These are phyloP conservation scores for Drosophila glabriapex DNA, from an alignment of 2,888 invertebrate genomes.

Conservation along the genomic window DNA sequence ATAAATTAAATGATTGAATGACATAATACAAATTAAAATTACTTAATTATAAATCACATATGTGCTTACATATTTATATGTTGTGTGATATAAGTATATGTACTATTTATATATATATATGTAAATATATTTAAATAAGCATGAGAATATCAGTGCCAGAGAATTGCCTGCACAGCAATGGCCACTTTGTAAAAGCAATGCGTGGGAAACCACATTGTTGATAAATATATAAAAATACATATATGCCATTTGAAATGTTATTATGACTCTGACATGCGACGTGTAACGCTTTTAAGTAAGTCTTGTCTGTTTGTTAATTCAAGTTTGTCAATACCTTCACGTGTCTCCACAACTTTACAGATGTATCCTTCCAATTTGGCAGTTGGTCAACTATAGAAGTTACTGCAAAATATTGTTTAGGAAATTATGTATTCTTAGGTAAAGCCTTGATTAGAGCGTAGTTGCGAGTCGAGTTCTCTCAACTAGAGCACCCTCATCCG, in stretches of 20 bases:
- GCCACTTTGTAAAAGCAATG: slow-evolving; percentile 24
- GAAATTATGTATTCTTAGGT: not conserved
- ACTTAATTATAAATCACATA: slow-evolving; percentile 33
- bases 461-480: too few relatives aligned
- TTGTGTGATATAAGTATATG: not conserved
- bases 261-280: not conserved
- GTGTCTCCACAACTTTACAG: not conserved
- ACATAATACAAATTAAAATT: slow-evolving; percentile 51
- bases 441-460: too few relatives aligned
- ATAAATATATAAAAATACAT: slow-evolving; percentile 3
- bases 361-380: not conserved
- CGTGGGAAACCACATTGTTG: slow-evolving; percentile 20
- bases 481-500: not conserved
- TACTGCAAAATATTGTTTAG: not conserved
- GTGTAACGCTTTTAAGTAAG: not conserved
- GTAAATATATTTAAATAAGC: not conserved
- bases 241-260: not conserved
- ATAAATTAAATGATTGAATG: slow-evolving; percentile 68
- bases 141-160: slow-evolving; percentile 24
- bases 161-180: slow-evolving; percentile 22
- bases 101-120: not conserved
- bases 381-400: not conserved
- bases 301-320: not conserved
- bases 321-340: not conserved
- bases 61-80: not conserved